Evolutionary conservation across 2,797 vertebrate species (phyloP).

Genomic region (Hephaestus fuliginosus): DNA sequence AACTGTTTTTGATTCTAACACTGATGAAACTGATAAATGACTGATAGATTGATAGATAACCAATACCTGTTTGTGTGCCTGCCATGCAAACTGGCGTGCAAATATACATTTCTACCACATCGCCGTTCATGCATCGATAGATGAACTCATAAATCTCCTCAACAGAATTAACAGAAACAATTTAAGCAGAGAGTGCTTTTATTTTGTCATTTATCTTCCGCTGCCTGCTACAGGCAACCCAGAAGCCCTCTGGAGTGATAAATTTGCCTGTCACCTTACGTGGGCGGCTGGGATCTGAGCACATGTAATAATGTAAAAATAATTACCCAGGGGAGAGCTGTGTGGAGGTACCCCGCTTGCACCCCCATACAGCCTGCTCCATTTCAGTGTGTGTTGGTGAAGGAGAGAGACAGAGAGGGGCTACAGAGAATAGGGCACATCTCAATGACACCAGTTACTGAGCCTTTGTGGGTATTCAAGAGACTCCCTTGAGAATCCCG

Average conservation of each 20-base stretch:
- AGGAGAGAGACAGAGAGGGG: slow-evolving; percentile 56
- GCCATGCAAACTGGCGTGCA: slow-evolving; percentile 60
- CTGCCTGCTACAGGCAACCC: slow-evolving; percentile 75
- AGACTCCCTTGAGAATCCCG: slow-evolving; percentile 69
- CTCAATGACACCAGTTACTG: slow-evolving; percentile 86
- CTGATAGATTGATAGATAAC: slow-evolving; percentile 76
- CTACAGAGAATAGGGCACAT: slow-evolving; percentile 72
- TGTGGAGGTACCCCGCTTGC: slow-evolving; percentile 74
- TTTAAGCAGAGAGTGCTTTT: slow-evolving; percentile 89
- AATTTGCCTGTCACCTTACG: slow-evolving; percentile 89
- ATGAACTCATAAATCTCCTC: slow-evolving; percentile 88
- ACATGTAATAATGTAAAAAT: slow-evolving; percentile 92
- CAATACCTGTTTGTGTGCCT: slow-evolving; percentile 75
- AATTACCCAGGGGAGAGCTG: slow-evolving; percentile 89
- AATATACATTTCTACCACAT: slow-evolving; percentile 78
- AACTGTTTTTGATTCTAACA: slow-evolving; percentile 49
- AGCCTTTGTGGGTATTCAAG: slow-evolving; percentile 76
- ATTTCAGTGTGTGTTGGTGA: slow-evolving; percentile 65
- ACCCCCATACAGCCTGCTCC: slow-evolving; percentile 62
- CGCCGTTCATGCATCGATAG: slow-evolving; percentile 83
- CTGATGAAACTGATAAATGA: slow-evolving; percentile 75
- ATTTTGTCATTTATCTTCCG: slow-evolving; percentile 90
- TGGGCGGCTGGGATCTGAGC: slow-evolving; percentile 88
- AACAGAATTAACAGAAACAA: slow-evolving; percentile 90
- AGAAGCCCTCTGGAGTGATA: slow-evolving; percentile 85